Percentiles rank a stretch among this genome's conserved stretches.
These are phyloP conservation scores for Drosophila tani DNA, from an alignment of 1,140 invertebrate species.

Conservation along the genomic window DNA sequence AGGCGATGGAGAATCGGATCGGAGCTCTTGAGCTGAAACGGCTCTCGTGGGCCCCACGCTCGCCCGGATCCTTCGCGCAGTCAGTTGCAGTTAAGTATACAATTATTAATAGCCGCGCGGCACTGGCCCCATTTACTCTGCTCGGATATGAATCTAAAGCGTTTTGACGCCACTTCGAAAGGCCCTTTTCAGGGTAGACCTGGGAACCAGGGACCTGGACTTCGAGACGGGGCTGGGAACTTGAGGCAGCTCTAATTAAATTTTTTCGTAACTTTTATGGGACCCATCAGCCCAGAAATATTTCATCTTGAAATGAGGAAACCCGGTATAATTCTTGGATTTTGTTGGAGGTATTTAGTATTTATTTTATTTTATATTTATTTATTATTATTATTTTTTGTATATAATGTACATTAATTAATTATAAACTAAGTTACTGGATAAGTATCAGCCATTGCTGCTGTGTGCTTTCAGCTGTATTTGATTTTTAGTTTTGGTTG, in stretches of 20 bases:
- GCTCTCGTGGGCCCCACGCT: conserved; percentile 43
- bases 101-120: conserved; percentile 45
- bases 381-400: not conserved
- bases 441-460: too few relatives aligned
- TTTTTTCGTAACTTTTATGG: conserved; percentile 15
- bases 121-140: conserved; percentile 29
- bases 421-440: too few relatives aligned
- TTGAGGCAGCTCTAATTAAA: conserved; percentile 16
- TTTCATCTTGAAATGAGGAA: not conserved
- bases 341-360: too few relatives aligned
- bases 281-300: not conserved
- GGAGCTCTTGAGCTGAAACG: conserved; percentile 71
- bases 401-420: too few relatives aligned
- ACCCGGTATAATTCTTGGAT: not conserved
- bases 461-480: not conserved
- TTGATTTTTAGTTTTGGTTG: not conserved
- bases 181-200: not conserved
- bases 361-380: not conserved
- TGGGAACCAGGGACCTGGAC: not conserved
- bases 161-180: conserved; percentile 1
- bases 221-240: not conserved
- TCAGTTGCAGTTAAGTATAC: conserved; percentile 43
- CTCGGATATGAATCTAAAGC: conserved; percentile 19
- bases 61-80: conserved; percentile 8
- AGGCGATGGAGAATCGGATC: conserved; percentile 66